Evolutionary conservation across 2,888 invertebrate species (phyloP), one percentile per base, ranked within the genome.

Genomic region (Drosophila meridionalis): DNA sequence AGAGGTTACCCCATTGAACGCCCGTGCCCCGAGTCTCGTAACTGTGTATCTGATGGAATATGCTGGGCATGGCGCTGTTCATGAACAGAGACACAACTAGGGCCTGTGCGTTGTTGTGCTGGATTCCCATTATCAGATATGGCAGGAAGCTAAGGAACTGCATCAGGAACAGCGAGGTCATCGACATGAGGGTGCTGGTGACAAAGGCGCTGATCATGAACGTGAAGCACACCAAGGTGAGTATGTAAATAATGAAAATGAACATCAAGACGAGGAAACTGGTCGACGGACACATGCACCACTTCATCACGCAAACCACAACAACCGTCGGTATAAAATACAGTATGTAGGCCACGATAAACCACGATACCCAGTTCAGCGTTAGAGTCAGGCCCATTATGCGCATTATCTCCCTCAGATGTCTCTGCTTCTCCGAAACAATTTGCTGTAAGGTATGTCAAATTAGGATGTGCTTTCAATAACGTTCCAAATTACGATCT

Each of bases 171-270:
- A 95, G 95, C 34, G 96, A 95, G 26, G 96, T 94, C 2, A 97
- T 95, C 11, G 96, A 97, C 7, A 95, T 95, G 84, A 95, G 96
- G 0, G 96, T 97, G 95, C 95, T 96, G 0, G 95, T 95, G 91
- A 97, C 97, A 77, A 97, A 95, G 3, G 96, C 95, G 81, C 96
- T 96, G 40, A 97, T 92, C 93, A 96, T 95, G 91, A 97, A 97
- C 87, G 95, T 95, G 92, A 96, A 96, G 48, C 95, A 95, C 78
- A 97, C 96, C 34, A 95, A 94, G 55, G 96, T 94, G 65, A 95
- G 93, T 59, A 96, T 92, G 90, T 96, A 98, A 61, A 96, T 91
- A 7, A 96, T 77, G 2, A 97, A 85, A 87, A 96, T 96, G 43
- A 97, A 91, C 42, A 97, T 93, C 40, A 97, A 0, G 3, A 85